Evolutionary conservation across 2,888 invertebrate genomes (phyloP), one percentile per base, ranked within the genome.

Genomic region (Allolobophora icterica): DNA sequence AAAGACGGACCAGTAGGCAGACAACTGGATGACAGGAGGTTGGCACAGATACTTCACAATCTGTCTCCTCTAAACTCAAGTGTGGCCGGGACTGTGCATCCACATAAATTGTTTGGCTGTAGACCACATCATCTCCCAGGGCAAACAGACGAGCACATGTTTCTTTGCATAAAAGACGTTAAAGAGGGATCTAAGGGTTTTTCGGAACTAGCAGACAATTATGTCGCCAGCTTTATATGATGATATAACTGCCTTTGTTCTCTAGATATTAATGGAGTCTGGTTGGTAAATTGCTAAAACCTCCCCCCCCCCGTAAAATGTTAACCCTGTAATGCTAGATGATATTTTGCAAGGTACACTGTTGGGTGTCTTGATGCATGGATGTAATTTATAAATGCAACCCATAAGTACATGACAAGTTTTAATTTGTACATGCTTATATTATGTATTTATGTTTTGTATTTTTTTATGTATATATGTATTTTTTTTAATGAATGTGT

Each of bases 11-110:
- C 42, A 42, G 42, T 52, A 52, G 24, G 52, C 24, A 6, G 52
- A 71, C 71, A 71, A 71, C n/a, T 4, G 71, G n/a, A n/a, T 71
- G 71, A 71, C 71, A n/a, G 71, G n/a, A n/a, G n/a, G 30, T 8
- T 71, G n/a, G 71, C n/a, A 71, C 71, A 8, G 71, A 71, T n/a
- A 71, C 71, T 71, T 71, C 71, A 71, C 71, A 71, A 71, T 71
- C 71, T 71, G 71, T 71, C 71, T 71, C 30, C 71, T 71, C 71
- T 71, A 71, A 71, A 71, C 71, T 71, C 71, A 71, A 71, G 71
- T 71, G 71, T 71, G 71, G 30, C 71, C 71, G n/a, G n/a, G 71
- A 71, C n/a, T 71, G 71, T 71, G 71, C n/a, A n/a, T 71, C 71
- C 71, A 71, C 71, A 52, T n/a, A 71, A 71, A 30, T 13, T 71